Percentiles rank a stretch among this genome's conserved stretches.
Conservation (phyloP, 2,797 vertebrate genomes). For the Acanthornis magna region DNA sequence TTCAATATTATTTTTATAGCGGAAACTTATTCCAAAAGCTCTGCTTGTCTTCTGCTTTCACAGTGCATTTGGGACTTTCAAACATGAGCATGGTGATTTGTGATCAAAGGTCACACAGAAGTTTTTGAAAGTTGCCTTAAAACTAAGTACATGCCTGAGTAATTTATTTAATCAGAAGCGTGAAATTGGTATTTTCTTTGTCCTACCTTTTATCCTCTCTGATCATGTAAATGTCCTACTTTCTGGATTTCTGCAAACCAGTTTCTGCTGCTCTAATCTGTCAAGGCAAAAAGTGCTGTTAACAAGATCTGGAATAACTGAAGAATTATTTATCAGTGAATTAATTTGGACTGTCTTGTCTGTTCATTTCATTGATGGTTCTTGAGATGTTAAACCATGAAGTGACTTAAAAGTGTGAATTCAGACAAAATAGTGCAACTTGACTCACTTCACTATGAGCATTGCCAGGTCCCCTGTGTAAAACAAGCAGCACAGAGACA, state of each 20-base stretch:
- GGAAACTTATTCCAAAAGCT: neutral
- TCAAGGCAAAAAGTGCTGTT: neutral
- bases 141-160: neutral
- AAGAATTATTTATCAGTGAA: neutral
- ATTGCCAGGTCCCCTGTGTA: neutral
- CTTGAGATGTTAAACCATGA: neutral
- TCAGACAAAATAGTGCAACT: neutral
- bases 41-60: neutral
- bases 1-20: neutral
- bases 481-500: neutral
- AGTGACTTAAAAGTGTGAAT: neutral
- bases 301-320: neutral
- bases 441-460: neutral
- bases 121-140: neutral
- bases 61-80: neutral
- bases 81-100: fast-evolving
- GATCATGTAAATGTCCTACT: neutral
- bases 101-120: neutral
- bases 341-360: neutral
- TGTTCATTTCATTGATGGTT: neutral
- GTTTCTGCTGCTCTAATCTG: neutral
- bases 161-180: neutral
- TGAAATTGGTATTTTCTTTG: neutral
- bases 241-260: neutral
- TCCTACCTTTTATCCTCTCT: neutral